These are phyloP conservation scores for Melanerpes formicivorus DNA, from an alignment of 2,113 vertebrate species.

Conservation along the genomic window DNA sequence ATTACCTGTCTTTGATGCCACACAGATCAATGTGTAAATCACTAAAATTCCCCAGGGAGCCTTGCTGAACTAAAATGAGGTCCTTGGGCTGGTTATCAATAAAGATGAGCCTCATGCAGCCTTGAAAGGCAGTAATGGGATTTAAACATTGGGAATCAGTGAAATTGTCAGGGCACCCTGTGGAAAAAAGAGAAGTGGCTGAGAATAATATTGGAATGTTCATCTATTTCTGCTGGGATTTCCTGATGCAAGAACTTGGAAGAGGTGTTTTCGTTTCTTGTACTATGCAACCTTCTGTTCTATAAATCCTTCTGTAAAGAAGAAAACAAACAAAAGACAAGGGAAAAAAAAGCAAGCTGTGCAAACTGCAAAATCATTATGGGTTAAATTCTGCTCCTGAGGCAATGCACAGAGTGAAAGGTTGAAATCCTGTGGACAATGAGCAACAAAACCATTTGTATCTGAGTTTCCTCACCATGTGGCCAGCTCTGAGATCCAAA, in stretches of 20 bases:
- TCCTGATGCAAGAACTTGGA: constrained; percentile 53
- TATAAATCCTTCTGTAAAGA: constrained; percentile 24
- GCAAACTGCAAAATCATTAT: not conserved
- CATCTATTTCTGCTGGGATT: constrained; percentile 65
- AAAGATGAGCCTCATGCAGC: constrained; percentile 93
- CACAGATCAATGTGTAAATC: constrained; percentile 95
- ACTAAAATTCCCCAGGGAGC: constrained; percentile 90
- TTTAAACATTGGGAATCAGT: constrained; percentile 82
- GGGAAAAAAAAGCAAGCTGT: not conserved
- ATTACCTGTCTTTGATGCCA: constrained; percentile 97
- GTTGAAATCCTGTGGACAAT: not conserved
- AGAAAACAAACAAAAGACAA: not conserved
- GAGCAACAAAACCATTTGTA: not conserved
- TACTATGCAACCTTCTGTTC: not conserved
- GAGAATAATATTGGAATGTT: constrained; percentile 68
- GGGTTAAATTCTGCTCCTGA: not conserved
- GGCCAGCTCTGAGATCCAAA: not conserved
- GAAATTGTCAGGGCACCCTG: constrained; percentile 87
- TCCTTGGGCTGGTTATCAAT: constrained; percentile 93
- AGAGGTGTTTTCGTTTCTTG: constrained; percentile 51
- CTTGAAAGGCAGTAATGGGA: constrained; percentile 89
- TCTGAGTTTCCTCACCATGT: not conserved
- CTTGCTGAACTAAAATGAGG: constrained; percentile 91
- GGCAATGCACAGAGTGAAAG: not conserved
- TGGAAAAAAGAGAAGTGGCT: constrained; percentile 63